A percentile compares a stretch with the other conserved stretches of the same genome.
Evolutionary conservation across 1,140 invertebrate genomes (phyloP).

Genomic region (Chlorops oryzae): DNA sequence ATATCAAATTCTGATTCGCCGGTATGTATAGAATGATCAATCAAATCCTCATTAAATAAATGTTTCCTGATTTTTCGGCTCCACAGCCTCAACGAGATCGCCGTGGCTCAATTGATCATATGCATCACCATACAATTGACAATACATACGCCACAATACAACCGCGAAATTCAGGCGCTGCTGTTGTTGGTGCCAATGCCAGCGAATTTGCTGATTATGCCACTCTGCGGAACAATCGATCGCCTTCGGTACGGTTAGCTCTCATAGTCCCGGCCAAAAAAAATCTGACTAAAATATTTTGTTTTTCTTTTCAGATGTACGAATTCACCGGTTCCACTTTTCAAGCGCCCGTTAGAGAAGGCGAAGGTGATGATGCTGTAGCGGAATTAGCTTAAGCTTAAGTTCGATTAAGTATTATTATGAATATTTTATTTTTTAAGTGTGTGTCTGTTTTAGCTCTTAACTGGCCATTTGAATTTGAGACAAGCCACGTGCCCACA

Average conservation of each 20-base stretch:
- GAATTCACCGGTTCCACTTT: slow-evolving; percentile 65
- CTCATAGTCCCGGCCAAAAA: background rate
- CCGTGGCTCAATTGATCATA: slow-evolving; percentile 48
- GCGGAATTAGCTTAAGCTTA: slow-evolving; percentile 60
- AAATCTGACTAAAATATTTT: background rate
- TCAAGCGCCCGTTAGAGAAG: slow-evolving; percentile 62
- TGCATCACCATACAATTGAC: slow-evolving; percentile 52
- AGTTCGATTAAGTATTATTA: too few relatives aligned
- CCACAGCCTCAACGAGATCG: slow-evolving; percentile 31
- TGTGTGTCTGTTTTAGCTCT: too few relatives aligned
- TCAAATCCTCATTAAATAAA: background rate
- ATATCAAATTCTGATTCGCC: slow-evolving; percentile 45
- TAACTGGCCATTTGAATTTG: too few relatives aligned
- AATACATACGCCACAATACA: slow-evolving; percentile 86
- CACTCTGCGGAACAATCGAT: slow-evolving; percentile 52
- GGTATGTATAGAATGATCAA: slow-evolving; percentile 21
- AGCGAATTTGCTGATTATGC: slow-evolving; percentile 65
- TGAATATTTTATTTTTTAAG: too few relatives aligned
- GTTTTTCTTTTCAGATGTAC: slow-evolving; percentile 26
- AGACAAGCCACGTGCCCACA: too few relatives aligned
- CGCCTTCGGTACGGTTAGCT: slow-evolving; percentile 31
- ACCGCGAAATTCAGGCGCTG: slow-evolving; percentile 54
- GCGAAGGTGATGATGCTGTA: slow-evolving; percentile 58
- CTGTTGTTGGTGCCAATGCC: slow-evolving; percentile 31
- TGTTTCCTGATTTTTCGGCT: background rate